Evolutionary conservation across 1,140 invertebrate genomes (phyloP), one percentile per base, ranked within the genome.

Genomic region (Pogonomyrmex californicus): DNA sequence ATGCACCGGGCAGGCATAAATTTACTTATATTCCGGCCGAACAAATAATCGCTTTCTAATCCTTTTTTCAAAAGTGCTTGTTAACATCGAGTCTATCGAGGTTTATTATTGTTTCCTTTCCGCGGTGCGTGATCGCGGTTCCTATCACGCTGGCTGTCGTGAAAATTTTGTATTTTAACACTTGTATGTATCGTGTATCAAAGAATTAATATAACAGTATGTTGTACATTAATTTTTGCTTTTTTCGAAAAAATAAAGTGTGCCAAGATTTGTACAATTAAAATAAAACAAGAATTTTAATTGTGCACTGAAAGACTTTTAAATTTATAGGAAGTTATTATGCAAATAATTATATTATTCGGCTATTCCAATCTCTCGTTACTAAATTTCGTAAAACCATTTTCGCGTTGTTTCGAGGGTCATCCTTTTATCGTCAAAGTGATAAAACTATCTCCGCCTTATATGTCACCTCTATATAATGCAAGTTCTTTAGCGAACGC

Each of bases 401-500:
- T 56, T 58, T 56, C 23, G 44, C 54, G 17, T 73, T 30, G 44
- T 38, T 38, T 75, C 33, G 54, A 58, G 23, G 63, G 1, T 81
- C 76, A 33, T 70, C 47, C 63, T 78, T 41, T 70, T 86, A 10
- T 5, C 38, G 23, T 66, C 75, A 68, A 86, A 78, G 83, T 77
- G 38, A 10, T 85, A 79, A 85, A 88, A 88, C 62, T 87, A 85
- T 70, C 60, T 88, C 54, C 33, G 54, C 4, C 30, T 62, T 54
- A 54, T 17, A 58, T 44, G 49, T 60, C 60, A 58, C 56, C 47
- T 68, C 63, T 78, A 23, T 85, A 79, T 17, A 86, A 30, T 44
- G 71, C 47, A 56, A 81, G 75, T 89, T 89, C 88, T 89, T 89
- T 76, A 62, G 75, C 54, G 30, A 81, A 88, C 51, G 65, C 38